Evolutionary conservation across 2,113 vertebrate genomes (phyloP).

Genomic region (Corythaeola cristata): DNA sequence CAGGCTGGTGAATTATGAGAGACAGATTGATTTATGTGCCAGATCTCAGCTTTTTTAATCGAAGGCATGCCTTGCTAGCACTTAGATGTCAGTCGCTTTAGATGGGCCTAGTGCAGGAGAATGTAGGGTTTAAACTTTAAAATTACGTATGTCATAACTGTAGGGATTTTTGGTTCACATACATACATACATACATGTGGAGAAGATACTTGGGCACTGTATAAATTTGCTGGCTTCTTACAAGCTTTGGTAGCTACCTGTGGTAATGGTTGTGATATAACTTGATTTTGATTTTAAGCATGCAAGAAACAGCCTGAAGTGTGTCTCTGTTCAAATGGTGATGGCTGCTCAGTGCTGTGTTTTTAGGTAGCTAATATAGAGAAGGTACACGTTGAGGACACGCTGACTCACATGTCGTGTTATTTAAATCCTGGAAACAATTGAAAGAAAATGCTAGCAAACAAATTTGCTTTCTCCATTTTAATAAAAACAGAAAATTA

Average conservation of each 20-base stretch:
- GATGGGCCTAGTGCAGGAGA: neutral
- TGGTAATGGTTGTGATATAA: neutral
- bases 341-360: neutral
- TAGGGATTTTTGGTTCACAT: neutral
- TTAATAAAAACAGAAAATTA: neutral
- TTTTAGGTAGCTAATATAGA: neutral
- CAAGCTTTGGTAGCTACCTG: neutral
- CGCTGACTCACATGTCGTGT: neutral
- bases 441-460: neutral
- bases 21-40: neutral
- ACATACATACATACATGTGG: too few species aligned
- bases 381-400: neutral
- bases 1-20: conserved; percentile 9
- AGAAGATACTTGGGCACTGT: neutral
- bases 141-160: neutral
- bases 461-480: neutral
- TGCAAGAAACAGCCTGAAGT: neutral
- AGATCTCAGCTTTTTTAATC: neutral
- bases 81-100: neutral
- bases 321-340: neutral
- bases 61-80: neutral
- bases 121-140: neutral
- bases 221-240: neutral
- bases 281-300: neutral
- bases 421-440: neutral